These are phyloP conservation scores for Otocyon megalotis DNA, from an alignment of 2,113 vertebrate genomes.

Conservation along the genomic window DNA sequence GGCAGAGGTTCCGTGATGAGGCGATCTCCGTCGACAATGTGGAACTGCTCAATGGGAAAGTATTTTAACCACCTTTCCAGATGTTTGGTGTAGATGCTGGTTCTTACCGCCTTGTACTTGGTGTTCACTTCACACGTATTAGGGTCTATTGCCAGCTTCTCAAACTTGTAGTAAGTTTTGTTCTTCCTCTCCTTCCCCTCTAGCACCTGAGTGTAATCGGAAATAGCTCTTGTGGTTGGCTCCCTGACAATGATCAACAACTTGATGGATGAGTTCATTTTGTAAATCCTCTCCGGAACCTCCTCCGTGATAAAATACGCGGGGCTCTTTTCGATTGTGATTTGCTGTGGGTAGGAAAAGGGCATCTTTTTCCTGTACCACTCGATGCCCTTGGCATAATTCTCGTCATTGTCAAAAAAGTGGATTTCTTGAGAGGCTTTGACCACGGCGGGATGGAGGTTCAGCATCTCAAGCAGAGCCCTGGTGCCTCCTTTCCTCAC, in stretches of 20 bases:
- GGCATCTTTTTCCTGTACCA: constrained; percentile 99
- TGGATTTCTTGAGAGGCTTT: constrained; percentile 99
- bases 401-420: constrained; percentile 97
- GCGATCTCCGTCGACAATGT: constrained; percentile 96
- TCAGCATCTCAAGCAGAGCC: constrained; percentile 97
- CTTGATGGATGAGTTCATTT: constrained; percentile 98
- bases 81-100: constrained; percentile 98
- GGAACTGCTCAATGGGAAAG: constrained; percentile 96
- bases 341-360: constrained; percentile 96
- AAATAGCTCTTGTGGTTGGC: constrained; percentile 96
- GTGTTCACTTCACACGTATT: constrained; percentile 97
- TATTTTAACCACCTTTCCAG: constrained; percentile 97
- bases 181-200: constrained; percentile 98
- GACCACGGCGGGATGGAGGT: constrained; percentile 96
- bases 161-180: constrained; percentile 97
- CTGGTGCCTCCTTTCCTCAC: constrained; percentile 97
- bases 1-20: constrained; percentile 96
- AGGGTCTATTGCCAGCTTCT: constrained; percentile 94
- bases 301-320: constrained; percentile 98
- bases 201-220: constrained; percentile 98
- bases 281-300: constrained; percentile 98
- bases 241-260: constrained; percentile 97
- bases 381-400: constrained; percentile 95
- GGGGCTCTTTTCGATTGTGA: constrained; percentile 98
- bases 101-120: constrained; percentile 97